phyloP scores from a whole-genome alignment of 1,140 invertebrate genomes.

The Lepidurus couesii region DNA sequence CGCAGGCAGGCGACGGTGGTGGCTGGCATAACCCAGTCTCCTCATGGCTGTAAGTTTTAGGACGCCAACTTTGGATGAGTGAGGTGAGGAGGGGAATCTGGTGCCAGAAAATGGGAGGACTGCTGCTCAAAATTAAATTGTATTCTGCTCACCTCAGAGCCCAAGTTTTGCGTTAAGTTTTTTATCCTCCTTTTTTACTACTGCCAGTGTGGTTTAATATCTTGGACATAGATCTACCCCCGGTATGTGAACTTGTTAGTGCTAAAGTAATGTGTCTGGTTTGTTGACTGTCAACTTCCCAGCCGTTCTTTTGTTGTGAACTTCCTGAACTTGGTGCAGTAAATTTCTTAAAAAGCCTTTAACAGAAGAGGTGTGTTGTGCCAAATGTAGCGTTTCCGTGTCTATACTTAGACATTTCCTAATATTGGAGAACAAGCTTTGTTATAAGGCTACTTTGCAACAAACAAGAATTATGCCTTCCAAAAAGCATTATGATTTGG shows the following conservation, averaged over 20 bases:
- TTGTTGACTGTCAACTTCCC: too few species aligned
- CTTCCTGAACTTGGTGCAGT: too few species aligned
- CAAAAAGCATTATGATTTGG: slow-evolving; percentile 86
- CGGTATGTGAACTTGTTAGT: too few species aligned
- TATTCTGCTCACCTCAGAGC: neutral
- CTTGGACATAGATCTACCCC: too few species aligned
- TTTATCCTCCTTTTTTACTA: neutral
- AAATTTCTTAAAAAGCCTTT: too few species aligned
- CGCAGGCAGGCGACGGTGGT: slow-evolving; percentile 10
- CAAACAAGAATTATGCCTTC: neutral
- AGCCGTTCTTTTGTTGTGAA: too few species aligned
- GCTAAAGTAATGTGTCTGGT: too few species aligned
- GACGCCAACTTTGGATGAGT: slow-evolving; percentile 2
- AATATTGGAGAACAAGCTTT: too few species aligned
- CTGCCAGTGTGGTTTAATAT: neutral
- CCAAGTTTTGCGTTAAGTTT: neutral
- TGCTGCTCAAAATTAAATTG: neutral
- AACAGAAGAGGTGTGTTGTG: too few species aligned
- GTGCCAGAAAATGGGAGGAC: neutral
- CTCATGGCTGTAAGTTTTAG: neutral
- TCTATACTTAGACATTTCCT: too few species aligned
- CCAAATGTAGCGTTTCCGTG: too few species aligned
- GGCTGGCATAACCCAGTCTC: slow-evolving; percentile 14
- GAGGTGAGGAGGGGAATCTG: neutral
- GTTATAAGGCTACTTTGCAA: too few species aligned